Evolutionary conservation across 2,113 vertebrate genomes (phyloP).

Genomic region (Myrmecophaga tridactyla): DNA sequence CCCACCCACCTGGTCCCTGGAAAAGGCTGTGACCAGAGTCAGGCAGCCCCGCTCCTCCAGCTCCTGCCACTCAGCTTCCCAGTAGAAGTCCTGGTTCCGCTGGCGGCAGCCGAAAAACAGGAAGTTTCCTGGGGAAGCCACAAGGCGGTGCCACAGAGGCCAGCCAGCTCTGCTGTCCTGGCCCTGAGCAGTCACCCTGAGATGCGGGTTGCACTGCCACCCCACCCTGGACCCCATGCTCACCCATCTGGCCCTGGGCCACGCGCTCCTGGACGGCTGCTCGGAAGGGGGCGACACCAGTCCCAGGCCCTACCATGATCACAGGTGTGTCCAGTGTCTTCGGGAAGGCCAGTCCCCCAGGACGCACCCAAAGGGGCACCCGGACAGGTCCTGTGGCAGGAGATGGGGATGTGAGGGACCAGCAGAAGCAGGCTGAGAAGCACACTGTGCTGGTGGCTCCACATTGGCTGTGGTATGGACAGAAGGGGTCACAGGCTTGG

Average conservation of each 20-base stretch:
- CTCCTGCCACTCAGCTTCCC: conserved; percentile 89
- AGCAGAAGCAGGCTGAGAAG: neutral
- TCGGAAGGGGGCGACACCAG: conserved; percentile 96
- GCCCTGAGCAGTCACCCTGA: fast-evolving
- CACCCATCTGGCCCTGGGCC: conserved; percentile 84
- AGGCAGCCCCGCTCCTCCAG: conserved; percentile 83
- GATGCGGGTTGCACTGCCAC: neutral
- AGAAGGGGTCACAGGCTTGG: too few relatives aligned
- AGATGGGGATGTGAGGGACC: neutral
- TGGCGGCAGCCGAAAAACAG: conserved; percentile 95
- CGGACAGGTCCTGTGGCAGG: conserved; percentile 80
- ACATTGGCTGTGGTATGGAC: too few relatives aligned
- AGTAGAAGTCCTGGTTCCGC: conserved; percentile 92
- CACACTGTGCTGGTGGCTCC: fast-evolving
- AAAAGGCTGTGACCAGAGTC: conserved; percentile 93
- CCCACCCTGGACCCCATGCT: neutral
- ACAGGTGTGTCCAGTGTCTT: conserved; percentile 81
- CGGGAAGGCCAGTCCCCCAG: conserved; percentile 90
- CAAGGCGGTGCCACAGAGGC: too few relatives aligned
- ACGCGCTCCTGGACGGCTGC: conserved; percentile 91
- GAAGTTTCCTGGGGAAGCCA: conserved; percentile 84
- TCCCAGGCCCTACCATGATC: conserved; percentile 96
- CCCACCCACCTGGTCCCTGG: conserved; percentile 92
- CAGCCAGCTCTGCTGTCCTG: fast-evolving
- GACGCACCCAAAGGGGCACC: conserved; percentile 94